phyloP scores from a whole-genome alignment of 2,888 invertebrate species.

The Pyrgus malvae region DNA sequence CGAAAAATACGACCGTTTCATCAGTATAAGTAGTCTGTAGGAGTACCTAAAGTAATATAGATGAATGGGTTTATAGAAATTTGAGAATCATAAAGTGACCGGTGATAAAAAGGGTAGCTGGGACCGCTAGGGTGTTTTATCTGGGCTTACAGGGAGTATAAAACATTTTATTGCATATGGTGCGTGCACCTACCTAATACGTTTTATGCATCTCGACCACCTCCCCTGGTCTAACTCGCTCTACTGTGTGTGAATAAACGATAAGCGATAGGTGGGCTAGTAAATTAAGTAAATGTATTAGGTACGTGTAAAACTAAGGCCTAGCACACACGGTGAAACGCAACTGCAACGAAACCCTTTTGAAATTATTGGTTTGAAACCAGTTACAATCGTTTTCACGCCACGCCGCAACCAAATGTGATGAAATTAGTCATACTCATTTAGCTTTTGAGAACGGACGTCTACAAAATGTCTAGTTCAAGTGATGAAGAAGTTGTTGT shows the following conservation, averaged over 20 bases:
- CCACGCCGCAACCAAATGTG: too few relatives aligned
- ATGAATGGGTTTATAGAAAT: slow-evolving; percentile 65
- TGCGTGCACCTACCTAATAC: slow-evolving; percentile 46
- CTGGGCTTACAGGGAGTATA: slow-evolving; percentile 60
- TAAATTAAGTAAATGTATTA: too few relatives aligned
- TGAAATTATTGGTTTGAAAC: too few relatives aligned
- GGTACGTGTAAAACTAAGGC: too few relatives aligned
- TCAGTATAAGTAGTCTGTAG: not conserved
- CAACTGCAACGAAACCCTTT: too few relatives aligned
- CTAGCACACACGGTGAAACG: too few relatives aligned
- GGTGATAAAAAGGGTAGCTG: slow-evolving; percentile 59
- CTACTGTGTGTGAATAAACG: not conserved
- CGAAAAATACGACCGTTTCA: not conserved
- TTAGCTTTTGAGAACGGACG: too few relatives aligned
- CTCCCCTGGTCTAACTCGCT: slow-evolving; percentile 25
- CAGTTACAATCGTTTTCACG: too few relatives aligned
- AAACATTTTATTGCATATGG: slow-evolving; percentile 69
- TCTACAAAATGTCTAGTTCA: too few relatives aligned
- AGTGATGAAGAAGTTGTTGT: too few relatives aligned
- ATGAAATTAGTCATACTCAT: too few relatives aligned
- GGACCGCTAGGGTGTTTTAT: slow-evolving; percentile 60
- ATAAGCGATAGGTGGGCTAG: not conserved
- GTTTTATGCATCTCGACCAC: slow-evolving; percentile 49
- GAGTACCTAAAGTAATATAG: slow-evolving; percentile 9
- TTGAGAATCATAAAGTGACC: slow-evolving; percentile 73